Base-by-base conservation (phyloP, 2,888 invertebrate genomes). In the Dicranocentrus wangi region DNA sequence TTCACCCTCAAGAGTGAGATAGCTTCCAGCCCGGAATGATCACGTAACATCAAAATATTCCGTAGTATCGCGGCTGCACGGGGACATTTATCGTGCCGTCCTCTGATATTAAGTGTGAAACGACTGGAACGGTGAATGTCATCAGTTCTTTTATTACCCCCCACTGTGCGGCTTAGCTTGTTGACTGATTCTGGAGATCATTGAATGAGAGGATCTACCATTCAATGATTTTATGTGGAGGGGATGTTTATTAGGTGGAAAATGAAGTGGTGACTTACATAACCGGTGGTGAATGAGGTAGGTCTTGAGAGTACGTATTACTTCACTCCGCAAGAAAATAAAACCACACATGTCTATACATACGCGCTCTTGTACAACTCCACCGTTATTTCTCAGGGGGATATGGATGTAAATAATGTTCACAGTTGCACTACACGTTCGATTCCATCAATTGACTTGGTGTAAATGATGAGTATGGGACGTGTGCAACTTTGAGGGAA, bases 221-320 rank as follows among this genome's bases (percentile, higher is more conserved):
- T 55, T 60, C 76, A 69, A 47, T 47, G 47, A 61, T 51, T 60
- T 66, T 69, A 68, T 76, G 66, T 68, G 21, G 15, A 47, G 76
- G 68, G 76, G 76, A 76, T 76, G 76, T 76, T 76, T 76, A 76
- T 76, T 76, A 69, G 76, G 69, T 68, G 76, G 76, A 70, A 71
- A 82, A 82, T 82, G 82, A 82, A 82, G 77, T 82, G 82, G 82
- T 82, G 82, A 82, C 82, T 82, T 78, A 82, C 82, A 78, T 77
- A 78, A 78, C 82, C 60, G 21, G 68, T 66, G n/a, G 10, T n/a
- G n/a, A 13, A 82, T 82, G 77, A 78, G 73, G 68, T 63, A 68
- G 69, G 68, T 69, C 76, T 76, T 60, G 27, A 21, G n/a, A 8
- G 43, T n/a, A n/a, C n/a, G n/a, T n/a, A n/a, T n/a, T n/a, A n/a